A percentile compares a stretch with the other conserved stretches of the same genome.
These are phyloP conservation scores for Trachymyrmex septentrionalis DNA, from an alignment of 1,140 invertebrate species.

Conservation along the genomic window DNA sequence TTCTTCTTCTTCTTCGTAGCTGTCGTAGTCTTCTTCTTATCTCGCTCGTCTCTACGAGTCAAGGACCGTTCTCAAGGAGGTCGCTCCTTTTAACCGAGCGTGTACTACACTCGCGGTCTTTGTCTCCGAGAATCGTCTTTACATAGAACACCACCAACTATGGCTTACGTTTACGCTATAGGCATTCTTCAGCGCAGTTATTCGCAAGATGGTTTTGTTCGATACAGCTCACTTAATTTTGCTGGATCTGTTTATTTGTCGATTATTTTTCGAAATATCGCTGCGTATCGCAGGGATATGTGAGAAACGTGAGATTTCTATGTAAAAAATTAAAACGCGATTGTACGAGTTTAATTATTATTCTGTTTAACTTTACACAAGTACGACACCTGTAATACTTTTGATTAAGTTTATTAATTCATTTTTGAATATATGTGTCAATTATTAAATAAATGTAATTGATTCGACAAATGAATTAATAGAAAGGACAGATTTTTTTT, in stretches of 20 bases:
- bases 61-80: slow-evolving; percentile 87
- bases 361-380: neutral
- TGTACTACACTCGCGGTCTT: slow-evolving; percentile 69
- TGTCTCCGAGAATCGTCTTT: slow-evolving; percentile 70
- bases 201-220: neutral
- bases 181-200: slow-evolving; percentile 5
- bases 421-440: neutral
- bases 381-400: too few relatives aligned
- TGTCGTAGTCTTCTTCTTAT: slow-evolving; percentile 65
- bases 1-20: slow-evolving; percentile 61
- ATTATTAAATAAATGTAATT: neutral
- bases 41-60: slow-evolving; percentile 81
- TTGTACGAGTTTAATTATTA: neutral
- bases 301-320: neutral
- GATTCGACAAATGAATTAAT: neutral
- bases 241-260: neutral
- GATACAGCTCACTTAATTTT: neutral
- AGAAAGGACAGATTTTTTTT: neutral
- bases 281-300: neutral
- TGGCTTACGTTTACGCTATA: neutral
- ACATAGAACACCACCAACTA: slow-evolving; percentile 32
- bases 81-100: slow-evolving; percentile 80
- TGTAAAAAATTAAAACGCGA: neutral
- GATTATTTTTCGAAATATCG: neutral
- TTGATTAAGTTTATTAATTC: slow-evolving; percentile 1